Evolutionary conservation across 2,113 vertebrate genomes (phyloP).

Genomic region (Mystacornis crossleyi): DNA sequence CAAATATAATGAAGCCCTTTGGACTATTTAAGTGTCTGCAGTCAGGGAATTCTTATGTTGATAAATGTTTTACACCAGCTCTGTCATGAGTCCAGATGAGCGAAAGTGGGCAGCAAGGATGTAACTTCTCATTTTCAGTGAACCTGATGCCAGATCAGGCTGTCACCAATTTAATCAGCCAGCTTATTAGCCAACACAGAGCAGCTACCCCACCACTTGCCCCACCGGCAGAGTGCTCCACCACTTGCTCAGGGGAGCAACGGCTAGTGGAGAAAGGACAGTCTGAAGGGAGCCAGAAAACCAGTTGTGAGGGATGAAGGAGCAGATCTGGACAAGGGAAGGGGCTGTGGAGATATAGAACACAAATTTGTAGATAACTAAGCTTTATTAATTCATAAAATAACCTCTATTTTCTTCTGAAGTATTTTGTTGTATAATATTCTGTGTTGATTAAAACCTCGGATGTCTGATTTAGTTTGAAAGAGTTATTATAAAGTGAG

Average conservation of each 20-base stretch:
- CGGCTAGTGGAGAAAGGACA: rapidly evolving
- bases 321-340: neutral
- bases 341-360: neutral
- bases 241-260: neutral
- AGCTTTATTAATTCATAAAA: neutral
- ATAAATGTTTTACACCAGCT: neutral
- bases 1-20: neutral
- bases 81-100: neutral
- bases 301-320: rapidly evolving
- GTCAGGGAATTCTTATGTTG: neutral
- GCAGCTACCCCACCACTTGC: rapidly evolving
- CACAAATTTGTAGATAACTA: neutral
- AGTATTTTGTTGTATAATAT: neutral
- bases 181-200: neutral
- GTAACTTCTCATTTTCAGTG: rapidly evolving
- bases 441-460: neutral
- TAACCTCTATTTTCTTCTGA: neutral
- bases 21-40: neutral
- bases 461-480: neutral
- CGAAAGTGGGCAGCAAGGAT: rapidly evolving
- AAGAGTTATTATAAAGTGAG: neutral
- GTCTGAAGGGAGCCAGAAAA: neutral
- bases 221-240: too few relatives aligned
- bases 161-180: neutral
- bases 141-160: rapidly evolving